Evolutionary conservation across 2,888 invertebrate genomes (phyloP), one percentile per base, ranked within the genome.

Genomic region (Tetramorium bicarinatum): DNA sequence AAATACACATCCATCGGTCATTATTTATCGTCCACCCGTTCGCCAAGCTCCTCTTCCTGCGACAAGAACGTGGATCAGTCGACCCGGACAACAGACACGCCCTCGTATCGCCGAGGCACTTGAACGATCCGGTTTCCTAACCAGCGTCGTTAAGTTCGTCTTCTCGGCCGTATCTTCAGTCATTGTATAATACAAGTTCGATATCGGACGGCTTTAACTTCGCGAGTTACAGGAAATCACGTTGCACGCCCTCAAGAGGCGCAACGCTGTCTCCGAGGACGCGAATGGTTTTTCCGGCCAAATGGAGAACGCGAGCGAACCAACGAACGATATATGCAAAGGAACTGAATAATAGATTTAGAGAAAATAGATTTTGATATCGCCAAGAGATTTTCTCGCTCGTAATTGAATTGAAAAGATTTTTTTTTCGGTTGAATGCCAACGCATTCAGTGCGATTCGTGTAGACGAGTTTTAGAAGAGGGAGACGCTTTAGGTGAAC

Each of bases 101-200:
- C 59, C 38, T 56, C 74, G 25, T 49, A 47, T 47, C 74, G 13
- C 54, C 59, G 47, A 56, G 62, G 49, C 49, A 52, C 21, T 21
- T 38, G 56, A 29, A 21, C 56, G 77, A 67, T 81, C 72, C 61
- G 72, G 74, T 80, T 76, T 77, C 54, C 75, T 74, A 52, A 82
- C 62, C 56, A 56, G 52, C 64, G 34, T 82, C 66, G 76, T 82
- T 82, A 82, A 77, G 49, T 15, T 62, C 25, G 49, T 49, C n/a
- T 54, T 38, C 13, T 41, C 56, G 18, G 15, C 76, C 61, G 21
- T 82, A 64, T 59, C 62, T 64, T 34, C 56, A 54, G 34, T 74
- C 49, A 25, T 74, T 62, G 61, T 41, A 11, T 41, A 18, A 59
- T 11, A 29, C 13, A 59, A 61, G 7, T 62, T 64, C 59, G 18